Evolutionary conservation across 64 coral and sea anemone genomes (phyloP).

Genomic region (Montipora efflorescens): DNA sequence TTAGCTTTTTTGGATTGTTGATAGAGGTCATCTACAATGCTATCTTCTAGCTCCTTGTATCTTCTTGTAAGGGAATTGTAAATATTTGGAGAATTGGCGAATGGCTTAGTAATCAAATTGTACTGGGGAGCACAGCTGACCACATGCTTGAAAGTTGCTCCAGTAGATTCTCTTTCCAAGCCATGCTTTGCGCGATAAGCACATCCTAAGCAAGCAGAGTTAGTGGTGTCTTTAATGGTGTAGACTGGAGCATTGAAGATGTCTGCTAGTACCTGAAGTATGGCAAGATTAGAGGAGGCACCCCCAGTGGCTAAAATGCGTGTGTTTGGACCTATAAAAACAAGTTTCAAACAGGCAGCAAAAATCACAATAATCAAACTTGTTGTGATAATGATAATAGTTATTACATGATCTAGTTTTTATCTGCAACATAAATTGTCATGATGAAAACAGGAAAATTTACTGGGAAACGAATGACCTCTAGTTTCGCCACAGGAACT

Average conservation of each 20-base stretch:
- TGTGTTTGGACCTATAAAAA: constrained; percentile 60
- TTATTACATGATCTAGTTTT: too few species aligned
- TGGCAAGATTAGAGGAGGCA: constrained; percentile 89
- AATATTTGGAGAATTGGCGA: neutral
- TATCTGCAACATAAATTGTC: too few species aligned
- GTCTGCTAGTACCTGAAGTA: constrained; percentile 92
- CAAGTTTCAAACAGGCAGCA: too few species aligned
- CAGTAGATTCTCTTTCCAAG: constrained; percentile 33
- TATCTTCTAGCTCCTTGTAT: constrained; percentile 83
- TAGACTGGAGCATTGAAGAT: constrained; percentile 93
- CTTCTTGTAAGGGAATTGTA: constrained; percentile 72
- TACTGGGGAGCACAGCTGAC: constrained; percentile 72
- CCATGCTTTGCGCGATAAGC: constrained; percentile 97
- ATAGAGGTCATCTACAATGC: constrained; percentile 5
- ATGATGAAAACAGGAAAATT: too few species aligned
- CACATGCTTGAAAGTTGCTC: constrained; percentile 63
- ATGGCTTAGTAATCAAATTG: constrained; percentile 64
- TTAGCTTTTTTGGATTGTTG: constrained; percentile 6
- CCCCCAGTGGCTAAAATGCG: constrained; percentile 93
- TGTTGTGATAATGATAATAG: too few species aligned
- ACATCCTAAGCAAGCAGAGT: constrained; percentile 95
- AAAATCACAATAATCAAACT: too few species aligned
- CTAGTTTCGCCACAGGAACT: too few species aligned
- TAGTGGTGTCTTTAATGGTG: constrained; percentile 88
- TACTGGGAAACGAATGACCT: too few species aligned